Evolutionary conservation across 1,140 invertebrate species (phyloP), one percentile per base, ranked within the genome.

Genomic region (Drosophila serrata): DNA sequence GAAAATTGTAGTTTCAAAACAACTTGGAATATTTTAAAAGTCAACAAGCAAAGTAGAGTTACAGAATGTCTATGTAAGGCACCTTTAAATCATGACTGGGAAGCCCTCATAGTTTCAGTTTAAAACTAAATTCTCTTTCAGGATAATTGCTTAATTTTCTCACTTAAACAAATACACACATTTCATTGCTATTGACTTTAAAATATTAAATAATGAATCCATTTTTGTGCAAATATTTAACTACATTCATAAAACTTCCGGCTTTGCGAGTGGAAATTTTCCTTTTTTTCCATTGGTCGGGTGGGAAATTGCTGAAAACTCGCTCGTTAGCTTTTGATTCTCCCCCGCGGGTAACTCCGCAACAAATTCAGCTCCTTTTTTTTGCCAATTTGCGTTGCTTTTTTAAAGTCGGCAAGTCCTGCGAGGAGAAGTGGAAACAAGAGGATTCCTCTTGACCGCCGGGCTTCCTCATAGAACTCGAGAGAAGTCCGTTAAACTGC

Each of bases 401-500:
- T 75, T 70, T 70, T 74, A 48, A 70, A 48, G 49, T 40, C 11
- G 6, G 9, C 19, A 19, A 53, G 6, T 22, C 31, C 49, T n/a
- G 33, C 19, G 43, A 12, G 22, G 6, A 13, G 19, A 39, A 27
- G 31, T 11, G 46, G 33, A 22, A 29, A 15, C 12, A 2, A 22
- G 40, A 35, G 19, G 6, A 29, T 13, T 45, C 13, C 70, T 55
- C 60, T 68, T 33, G 65, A 39, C 62, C 67, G 48, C 13, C 43
- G 76, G 75, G 69, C 62, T n/a, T 9, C 13, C 19, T 17, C 33
- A 46, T 31, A 40, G 48, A 56, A 19, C 58, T 31, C 0, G 8
- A 49, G 43, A 86, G 24, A 73, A 87, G 65, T 68, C 56, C 63
- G 78, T 59, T 48, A 81, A 84, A 65, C 70, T 42, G 55, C 27